Base-by-base conservation (phyloP, 1,140 invertebrate genomes). In the Formica selysi region DNA sequence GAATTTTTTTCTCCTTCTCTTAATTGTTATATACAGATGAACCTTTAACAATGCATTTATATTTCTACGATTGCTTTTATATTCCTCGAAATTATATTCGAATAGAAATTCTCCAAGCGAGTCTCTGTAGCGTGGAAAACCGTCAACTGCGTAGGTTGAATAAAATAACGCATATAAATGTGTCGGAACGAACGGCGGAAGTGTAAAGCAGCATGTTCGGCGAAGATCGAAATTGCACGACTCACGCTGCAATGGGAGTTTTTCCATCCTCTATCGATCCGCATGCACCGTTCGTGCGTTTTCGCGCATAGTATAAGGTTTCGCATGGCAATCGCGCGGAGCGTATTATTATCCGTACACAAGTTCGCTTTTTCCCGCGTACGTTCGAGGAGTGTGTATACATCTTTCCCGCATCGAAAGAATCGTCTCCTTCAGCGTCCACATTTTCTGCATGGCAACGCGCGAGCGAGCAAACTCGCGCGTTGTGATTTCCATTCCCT, bases 321-420 rank as follows among this genome's bases (percentile, higher is more conserved):
- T 71, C 78, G 65, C 78, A 13, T 44, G 16, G 78, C 65, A 81
- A 71, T 59, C 36, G 78, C 65, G 51, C 78, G 67, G 36, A 51
- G 8, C 51, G 51, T 41, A 19, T 81, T 71, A 81, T 81, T 81
- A 81, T 81, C 67, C 78, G 78, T 44, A 44, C 67, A 61, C 65
- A 81, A 61, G 65, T 61, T 71, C 51, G 51, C 67, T 71, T 81
- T 70, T 73, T 57, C 67, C 22, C 54, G 38, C 65, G 22, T 57
- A 51, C 32, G 65, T 71, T 22, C 38, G 48, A 19, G 3, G 16
- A 51, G 16, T 13, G 13, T 48, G 44, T 22, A 13, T n/a, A 29
- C 62, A 41, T 10, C 38, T 10, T 22, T 19, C 57, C 38, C 29
- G 13, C 44, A 26, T 26, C 10, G 36, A 26, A 41, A 32, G 26